A percentile compares a stretch with the other conserved stretches of the same genome.
These are phyloP conservation scores for Metellina segmentata DNA, from an alignment of 2,888 invertebrate species.

Conservation along the genomic window DNA sequence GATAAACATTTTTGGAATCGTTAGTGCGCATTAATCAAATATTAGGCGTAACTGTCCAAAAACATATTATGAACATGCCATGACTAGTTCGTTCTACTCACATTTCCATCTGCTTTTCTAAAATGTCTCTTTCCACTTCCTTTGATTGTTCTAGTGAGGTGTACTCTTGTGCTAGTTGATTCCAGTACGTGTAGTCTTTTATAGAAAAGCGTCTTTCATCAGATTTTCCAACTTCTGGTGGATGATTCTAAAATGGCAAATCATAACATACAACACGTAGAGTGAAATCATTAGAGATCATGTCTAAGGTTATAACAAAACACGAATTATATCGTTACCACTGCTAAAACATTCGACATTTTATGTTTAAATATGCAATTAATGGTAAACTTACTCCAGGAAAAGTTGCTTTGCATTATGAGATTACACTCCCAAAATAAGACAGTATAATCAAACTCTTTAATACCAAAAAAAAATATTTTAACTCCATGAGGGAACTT, in stretches of 20 bases:
- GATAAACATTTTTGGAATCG: no score
- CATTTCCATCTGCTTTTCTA: conserved; percentile 77
- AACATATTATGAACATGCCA: no score
- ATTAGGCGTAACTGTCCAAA: no score
- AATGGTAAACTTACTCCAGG: no score
- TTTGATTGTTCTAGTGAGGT: conserved; percentile 62
- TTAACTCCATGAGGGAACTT: no score
- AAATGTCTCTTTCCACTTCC: conserved; percentile 68
- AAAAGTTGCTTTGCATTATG: neutral
- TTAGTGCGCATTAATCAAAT: no score
- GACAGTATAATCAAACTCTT: no score
- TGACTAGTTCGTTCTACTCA: neutral
- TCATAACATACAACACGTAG: neutral
- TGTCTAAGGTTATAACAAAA: no score
- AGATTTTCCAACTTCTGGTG: neutral
- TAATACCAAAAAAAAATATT: neutral
- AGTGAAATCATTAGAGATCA: no score
- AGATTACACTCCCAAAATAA: neutral
- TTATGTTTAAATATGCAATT: no score
- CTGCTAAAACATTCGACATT: no score
- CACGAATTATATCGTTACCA: no score
- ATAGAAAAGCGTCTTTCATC: conserved; percentile 36
- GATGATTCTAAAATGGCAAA: neutral
- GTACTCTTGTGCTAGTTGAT: conserved; percentile 77
- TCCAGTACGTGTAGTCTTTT: conserved; percentile 78